Conservation (phyloP, 2,888 invertebrate genomes). For the Ephialtes manifestator region DNA sequence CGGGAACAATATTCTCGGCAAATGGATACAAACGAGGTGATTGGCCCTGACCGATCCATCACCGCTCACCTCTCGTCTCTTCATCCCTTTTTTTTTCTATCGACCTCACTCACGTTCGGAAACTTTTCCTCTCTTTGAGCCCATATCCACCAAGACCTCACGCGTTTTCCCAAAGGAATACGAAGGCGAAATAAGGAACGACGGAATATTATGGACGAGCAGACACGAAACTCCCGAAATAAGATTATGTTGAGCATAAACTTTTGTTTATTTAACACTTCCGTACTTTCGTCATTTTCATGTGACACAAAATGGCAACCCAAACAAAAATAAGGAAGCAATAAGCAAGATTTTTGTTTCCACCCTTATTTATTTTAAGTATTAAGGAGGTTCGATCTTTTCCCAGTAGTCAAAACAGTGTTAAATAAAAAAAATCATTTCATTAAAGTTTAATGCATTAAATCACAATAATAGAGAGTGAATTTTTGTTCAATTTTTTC, state of each 20-base stretch:
- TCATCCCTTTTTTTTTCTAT: conserved; percentile 28
- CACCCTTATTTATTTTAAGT: neutral
- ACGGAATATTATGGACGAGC: conserved; percentile 29
- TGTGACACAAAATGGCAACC: neutral
- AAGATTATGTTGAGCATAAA: conserved; percentile 42
- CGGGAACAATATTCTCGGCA: conserved; percentile 81
- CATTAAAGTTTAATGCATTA: too few relatives aligned
- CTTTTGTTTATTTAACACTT: conserved; percentile 54
- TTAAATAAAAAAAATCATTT: too few relatives aligned
- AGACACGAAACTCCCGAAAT: conserved; percentile 23
- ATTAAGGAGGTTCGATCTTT: too few relatives aligned
- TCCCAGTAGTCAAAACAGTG: too few relatives aligned
- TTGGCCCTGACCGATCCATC: conserved; percentile 81
- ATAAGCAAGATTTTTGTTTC: neutral
- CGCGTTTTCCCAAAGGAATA: conserved; percentile 33
- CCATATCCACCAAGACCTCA: conserved; percentile 52
- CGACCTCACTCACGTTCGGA: conserved; percentile 56
- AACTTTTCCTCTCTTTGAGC: conserved; percentile 63
- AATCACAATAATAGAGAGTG: too few relatives aligned
- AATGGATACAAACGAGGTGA: conserved; percentile 83
- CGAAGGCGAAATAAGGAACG: conserved; percentile 51
- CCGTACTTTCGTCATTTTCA: conserved; percentile 27
- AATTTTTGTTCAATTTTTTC: too few relatives aligned
- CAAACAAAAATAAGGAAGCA: neutral
- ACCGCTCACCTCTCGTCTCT: conserved; percentile 64